phyloP scores from a whole-genome alignment of 2,888 invertebrate species.

The Pseudoips prasinana region DNA sequence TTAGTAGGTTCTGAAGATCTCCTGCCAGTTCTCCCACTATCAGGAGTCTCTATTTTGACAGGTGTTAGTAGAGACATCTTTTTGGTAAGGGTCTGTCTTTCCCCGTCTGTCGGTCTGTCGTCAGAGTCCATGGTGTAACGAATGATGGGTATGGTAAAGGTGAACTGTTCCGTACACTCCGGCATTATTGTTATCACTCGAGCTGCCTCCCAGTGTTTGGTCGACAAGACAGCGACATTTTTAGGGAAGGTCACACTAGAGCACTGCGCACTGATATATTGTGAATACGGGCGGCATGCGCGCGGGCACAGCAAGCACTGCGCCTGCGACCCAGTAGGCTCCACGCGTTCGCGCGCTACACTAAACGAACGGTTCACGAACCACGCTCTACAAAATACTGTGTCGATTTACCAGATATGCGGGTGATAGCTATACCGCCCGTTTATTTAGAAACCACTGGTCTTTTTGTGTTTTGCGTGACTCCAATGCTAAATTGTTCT shows the following conservation, averaged over 20 bases:
- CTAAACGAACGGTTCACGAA: conserved; percentile 12
- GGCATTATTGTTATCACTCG: conserved; percentile 68
- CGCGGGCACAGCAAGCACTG: conserved; percentile 39
- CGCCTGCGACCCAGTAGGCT: conserved; percentile 23
- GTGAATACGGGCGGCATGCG: conserved; percentile 42
- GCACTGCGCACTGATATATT: conserved; percentile 9
- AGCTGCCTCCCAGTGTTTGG: conserved; percentile 21
- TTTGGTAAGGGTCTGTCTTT: conserved; percentile 61
- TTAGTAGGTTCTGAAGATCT: conserved; percentile 67
- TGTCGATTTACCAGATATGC: conserved; percentile 33
- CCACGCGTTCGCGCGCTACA: conserved; percentile 33
- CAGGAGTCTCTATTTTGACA: conserved; percentile 73
- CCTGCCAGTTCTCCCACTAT: conserved; percentile 60
- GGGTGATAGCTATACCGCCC: conserved; percentile 37
- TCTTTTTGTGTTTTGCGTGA: conserved; percentile 41
- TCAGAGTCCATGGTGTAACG: conserved; percentile 77
- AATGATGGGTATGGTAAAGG: conserved; percentile 73
- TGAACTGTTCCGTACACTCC: conserved; percentile 72
- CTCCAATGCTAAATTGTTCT: conserved; percentile 32
- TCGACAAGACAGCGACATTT: conserved; percentile 51
- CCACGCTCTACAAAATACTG: conserved; percentile 14
- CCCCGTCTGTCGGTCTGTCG: conserved; percentile 47
- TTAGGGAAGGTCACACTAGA: conserved; percentile 26
- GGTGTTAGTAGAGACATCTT: conserved; percentile 72
- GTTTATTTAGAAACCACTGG: conserved; percentile 40